Conservation (phyloP, 1,140 invertebrate species). For the Nilaparvata lugens region DNA sequence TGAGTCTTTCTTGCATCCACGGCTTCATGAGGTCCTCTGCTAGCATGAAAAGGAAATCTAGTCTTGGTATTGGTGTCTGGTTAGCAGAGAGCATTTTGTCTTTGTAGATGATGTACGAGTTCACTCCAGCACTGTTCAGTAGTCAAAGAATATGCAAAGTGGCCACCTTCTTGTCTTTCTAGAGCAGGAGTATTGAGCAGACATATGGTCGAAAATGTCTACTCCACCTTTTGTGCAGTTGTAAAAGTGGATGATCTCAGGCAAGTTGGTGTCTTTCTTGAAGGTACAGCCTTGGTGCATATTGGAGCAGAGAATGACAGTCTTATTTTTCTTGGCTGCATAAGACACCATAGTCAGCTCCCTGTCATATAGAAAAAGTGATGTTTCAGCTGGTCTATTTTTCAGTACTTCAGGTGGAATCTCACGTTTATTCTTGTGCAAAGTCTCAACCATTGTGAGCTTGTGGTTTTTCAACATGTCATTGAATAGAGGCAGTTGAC, state of each 20-base stretch:
- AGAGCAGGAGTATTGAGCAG: constrained; percentile 28
- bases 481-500: constrained; percentile 18
- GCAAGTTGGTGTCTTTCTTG: constrained; percentile 26
- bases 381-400: no score
- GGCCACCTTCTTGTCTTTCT: no score
- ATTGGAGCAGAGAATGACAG: constrained; percentile 24
- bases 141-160: constrained; percentile 30
- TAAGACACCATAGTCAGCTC: no score
- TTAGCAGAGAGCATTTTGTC: background rate
- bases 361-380: no score
- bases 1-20: background rate
- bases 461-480: no score
- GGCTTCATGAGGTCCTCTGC: constrained; percentile 2
- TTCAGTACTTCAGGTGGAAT: no score
- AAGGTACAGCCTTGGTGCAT: constrained; percentile 22
- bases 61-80: background rate
- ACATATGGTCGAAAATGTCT: constrained; percentile 38
- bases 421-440: constrained; percentile 21
- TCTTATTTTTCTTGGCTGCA: no score
- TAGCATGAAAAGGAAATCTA: background rate
- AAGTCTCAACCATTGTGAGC: constrained; percentile 18
- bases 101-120: constrained; percentile 17
- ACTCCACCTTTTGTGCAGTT: constrained; percentile 39
- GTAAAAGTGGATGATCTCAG: no score
- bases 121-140: constrained; percentile 24